Evolutionary conservation across 2,113 vertebrate species (phyloP).

Genomic region (Acanthochromis polyacanthus): DNA sequence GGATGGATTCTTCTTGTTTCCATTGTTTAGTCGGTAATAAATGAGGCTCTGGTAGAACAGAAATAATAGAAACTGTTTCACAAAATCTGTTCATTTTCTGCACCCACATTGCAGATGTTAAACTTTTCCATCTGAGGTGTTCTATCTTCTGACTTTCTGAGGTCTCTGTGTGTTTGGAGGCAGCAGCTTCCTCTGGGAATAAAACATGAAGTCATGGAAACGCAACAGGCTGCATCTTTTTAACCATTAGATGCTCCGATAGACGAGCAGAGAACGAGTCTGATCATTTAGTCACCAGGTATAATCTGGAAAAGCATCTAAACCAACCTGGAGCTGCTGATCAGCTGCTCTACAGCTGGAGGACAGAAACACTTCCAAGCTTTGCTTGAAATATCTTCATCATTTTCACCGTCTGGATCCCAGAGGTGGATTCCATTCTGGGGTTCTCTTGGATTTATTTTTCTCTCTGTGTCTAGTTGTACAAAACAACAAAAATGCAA

Average conservation of each 20-base stretch:
- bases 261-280: conserved; percentile 51
- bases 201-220: conserved; percentile 68
- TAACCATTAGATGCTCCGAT: conserved; percentile 70
- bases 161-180: not conserved
- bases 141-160: not conserved
- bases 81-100: too few relatives aligned
- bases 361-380: too few relatives aligned
- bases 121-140: too few relatives aligned
- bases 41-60: too few relatives aligned
- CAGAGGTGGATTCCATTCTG: conserved; percentile 52
- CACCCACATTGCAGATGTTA: too few relatives aligned
- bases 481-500: too few relatives aligned
- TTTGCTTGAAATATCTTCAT: not conserved
- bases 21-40: too few relatives aligned
- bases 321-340: conserved; percentile 53
- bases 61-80: too few relatives aligned
- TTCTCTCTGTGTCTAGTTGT: not conserved
- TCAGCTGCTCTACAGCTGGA: conserved; percentile 50
- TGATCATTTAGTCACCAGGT: conserved; percentile 72
- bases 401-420: conserved; percentile 9
- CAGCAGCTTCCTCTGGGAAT: conserved; percentile 18
- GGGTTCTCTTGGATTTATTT: conserved; percentile 38
- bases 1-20: too few relatives aligned
- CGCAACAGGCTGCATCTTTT: conserved; percentile 55
- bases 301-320: conserved; percentile 71